A percentile compares a stretch with the other conserved stretches of the same genome.
Evolutionary conservation across 2,797 vertebrate genomes (phyloP).

Genomic region (Sebastes taczanowskii): DNA sequence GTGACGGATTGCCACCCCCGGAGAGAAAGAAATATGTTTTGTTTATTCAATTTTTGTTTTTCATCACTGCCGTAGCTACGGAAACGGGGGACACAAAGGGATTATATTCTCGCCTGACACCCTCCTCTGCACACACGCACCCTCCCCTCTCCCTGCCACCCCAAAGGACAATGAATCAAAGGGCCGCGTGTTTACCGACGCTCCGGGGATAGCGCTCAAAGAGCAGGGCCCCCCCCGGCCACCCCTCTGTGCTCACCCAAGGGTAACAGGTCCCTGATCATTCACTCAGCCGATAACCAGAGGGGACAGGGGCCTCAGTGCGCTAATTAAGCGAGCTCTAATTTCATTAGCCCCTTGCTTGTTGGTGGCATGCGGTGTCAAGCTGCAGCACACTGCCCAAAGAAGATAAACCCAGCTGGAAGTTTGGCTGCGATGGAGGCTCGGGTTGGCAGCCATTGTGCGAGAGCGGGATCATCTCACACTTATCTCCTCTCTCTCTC

Average conservation of each 20-base stretch:
- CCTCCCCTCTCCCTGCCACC: slow-evolving; percentile 60
- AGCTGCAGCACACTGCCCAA: slow-evolving; percentile 69
- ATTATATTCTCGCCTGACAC: slow-evolving; percentile 73
- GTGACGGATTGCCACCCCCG: slow-evolving; percentile 76
- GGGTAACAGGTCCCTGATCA: slow-evolving; percentile 68
- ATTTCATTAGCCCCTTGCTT: slow-evolving; percentile 83
- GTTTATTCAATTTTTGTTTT: slow-evolving; percentile 82
- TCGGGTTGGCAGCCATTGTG: slow-evolving; percentile 54
- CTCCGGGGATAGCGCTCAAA: slow-evolving; percentile 69
- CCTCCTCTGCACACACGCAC: slow-evolving; percentile 71
- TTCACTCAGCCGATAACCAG: slow-evolving; percentile 79
- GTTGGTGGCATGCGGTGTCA: slow-evolving; percentile 76
- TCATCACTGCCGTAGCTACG: slow-evolving; percentile 71
- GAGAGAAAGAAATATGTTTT: slow-evolving; percentile 82
- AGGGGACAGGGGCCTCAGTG: slow-evolving; percentile 73
- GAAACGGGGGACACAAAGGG: slow-evolving; percentile 75
- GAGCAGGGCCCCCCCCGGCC: slow-evolving; percentile 34
- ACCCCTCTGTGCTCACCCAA: slow-evolving; percentile 56
- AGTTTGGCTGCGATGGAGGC: slow-evolving; percentile 58
- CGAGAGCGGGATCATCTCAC: slow-evolving; percentile 37
- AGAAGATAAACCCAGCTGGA: slow-evolving; percentile 74
- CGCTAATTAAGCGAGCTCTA: slow-evolving; percentile 82
- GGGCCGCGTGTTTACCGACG: slow-evolving; percentile 77
- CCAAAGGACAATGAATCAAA: slow-evolving; percentile 84
- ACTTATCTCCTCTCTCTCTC: slow-evolving; percentile 31